Evolutionary conservation across 2,888 invertebrate genomes (phyloP).

Genomic region (Malachius bipustulatus): DNA sequence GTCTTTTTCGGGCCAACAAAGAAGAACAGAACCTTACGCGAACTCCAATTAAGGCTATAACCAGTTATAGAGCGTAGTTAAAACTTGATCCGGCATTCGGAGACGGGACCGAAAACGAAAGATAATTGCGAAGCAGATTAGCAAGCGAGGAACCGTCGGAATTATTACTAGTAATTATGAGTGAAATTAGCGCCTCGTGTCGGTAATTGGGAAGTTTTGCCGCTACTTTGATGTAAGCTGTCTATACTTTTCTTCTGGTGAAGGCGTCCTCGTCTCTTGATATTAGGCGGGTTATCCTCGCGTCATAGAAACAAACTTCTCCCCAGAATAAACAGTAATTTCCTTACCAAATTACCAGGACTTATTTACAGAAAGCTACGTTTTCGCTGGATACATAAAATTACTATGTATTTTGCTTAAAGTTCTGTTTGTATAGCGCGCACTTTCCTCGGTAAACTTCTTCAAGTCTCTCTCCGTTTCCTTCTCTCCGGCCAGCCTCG

Average conservation of each 20-base stretch:
- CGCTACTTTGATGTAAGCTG: conserved; percentile 15
- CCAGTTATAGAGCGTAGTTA: too few relatives aligned
- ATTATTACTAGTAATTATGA: conserved; percentile 3
- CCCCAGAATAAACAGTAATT: conserved; percentile 38
- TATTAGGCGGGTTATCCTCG: conserved; percentile 18
- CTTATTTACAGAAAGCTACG: conserved; percentile 37
- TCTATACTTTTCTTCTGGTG: conserved; percentile 18
- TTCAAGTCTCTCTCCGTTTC: conserved; percentile 25
- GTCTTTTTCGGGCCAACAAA: too few relatives aligned
- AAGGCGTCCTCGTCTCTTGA: conserved; percentile 23
- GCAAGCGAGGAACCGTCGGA: too few relatives aligned
- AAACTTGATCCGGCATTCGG: too few relatives aligned
- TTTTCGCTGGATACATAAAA: conserved; percentile 38
- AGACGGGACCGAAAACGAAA: too few relatives aligned
- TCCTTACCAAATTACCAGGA: conserved; percentile 38
- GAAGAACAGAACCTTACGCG: too few relatives aligned
- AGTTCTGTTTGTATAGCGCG: conserved; percentile 32
- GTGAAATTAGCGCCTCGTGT: neutral
- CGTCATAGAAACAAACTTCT: conserved; percentile 19
- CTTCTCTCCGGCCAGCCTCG: conserved; percentile 10
- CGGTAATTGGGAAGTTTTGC: neutral
- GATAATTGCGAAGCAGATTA: too few relatives aligned
- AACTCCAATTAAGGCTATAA: too few relatives aligned
- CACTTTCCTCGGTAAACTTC: conserved; percentile 26
- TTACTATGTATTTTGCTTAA: conserved; percentile 37